A percentile compares a stretch with the other conserved stretches of the same genome.
phyloP scores from a whole-genome alignment of 2,113 vertebrate genomes.

The Alethe castanea region DNA sequence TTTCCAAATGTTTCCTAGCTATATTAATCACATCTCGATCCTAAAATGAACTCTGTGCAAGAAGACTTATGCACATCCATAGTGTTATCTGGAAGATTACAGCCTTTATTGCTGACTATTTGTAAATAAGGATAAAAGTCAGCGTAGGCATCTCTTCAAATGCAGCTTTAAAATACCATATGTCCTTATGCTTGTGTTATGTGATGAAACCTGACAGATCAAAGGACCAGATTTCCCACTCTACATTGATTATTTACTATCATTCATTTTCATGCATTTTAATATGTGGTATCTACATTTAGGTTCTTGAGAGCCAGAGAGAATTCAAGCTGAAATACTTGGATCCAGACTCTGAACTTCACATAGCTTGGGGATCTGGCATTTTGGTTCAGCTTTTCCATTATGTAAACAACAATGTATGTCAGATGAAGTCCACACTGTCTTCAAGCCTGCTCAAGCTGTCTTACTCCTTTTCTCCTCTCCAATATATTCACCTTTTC shows the following conservation, averaged over 20 bases:
- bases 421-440: constrained; percentile 37
- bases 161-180: constrained; percentile 67
- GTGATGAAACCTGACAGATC: constrained; percentile 67
- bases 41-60: constrained; percentile 27
- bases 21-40: constrained; percentile 10
- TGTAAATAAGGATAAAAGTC: constrained; percentile 68
- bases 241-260: constrained; percentile 71
- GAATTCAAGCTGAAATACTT: constrained; percentile 62
- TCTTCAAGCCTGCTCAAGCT: constrained; percentile 26
- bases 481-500: constrained; percentile 17
- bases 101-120: constrained; percentile 64
- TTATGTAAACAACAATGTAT: constrained; percentile 36
- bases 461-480: background rate
- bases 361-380: constrained; percentile 56
- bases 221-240: constrained; percentile 70
- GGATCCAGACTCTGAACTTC: constrained; percentile 62
- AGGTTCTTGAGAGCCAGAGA: constrained; percentile 54
- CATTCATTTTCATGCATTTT: constrained; percentile 70
- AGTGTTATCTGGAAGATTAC: constrained; percentile 47
- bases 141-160: constrained; percentile 62
- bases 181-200: constrained; percentile 66
- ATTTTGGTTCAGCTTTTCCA: constrained; percentile 44
- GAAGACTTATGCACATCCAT: constrained; percentile 11
- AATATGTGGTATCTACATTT: constrained; percentile 66
- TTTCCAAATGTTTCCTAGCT: constrained; percentile 35